Evolutionary conservation across 2,888 invertebrate species (phyloP).

Genomic region (Petrolisthes manimaculis): DNA sequence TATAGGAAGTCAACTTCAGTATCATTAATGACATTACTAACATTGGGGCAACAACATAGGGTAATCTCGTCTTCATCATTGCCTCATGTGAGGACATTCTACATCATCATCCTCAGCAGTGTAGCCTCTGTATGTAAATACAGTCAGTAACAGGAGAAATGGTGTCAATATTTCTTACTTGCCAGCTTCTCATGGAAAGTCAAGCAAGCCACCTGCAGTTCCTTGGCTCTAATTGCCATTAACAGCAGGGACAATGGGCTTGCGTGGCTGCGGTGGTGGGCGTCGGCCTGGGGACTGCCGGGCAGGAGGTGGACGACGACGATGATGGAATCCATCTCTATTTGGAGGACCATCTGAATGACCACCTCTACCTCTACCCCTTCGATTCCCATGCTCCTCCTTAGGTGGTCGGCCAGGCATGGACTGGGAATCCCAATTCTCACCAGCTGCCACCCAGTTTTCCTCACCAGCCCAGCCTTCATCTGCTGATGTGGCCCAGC

Average conservation of each 20-base stretch:
- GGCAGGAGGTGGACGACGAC: conserved; percentile 54
- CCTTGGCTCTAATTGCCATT: conserved; percentile 43
- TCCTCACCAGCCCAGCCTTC: conserved; percentile 50
- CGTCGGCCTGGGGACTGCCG: conserved; percentile 53
- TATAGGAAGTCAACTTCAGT: conserved; percentile 51
- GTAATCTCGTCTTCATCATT: conserved; percentile 27
- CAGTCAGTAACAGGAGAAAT: conserved; percentile 23
- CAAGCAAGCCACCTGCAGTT: not conserved
- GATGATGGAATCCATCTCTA: conserved; percentile 45
- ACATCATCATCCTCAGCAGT: conserved; percentile 23
- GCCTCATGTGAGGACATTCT: conserved; percentile 26
- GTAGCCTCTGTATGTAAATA: conserved; percentile 11
- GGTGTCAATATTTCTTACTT: conserved; percentile 14
- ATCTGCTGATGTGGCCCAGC: conserved; percentile 44
- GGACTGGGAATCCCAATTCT: conserved; percentile 52
- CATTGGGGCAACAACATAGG: conserved; percentile 32
- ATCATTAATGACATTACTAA: conserved; percentile 26
- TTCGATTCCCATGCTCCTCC: conserved; percentile 23
- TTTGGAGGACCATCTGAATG: conserved; percentile 39
- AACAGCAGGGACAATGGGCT: conserved; percentile 31
- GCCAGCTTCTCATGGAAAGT: conserved; percentile 33
- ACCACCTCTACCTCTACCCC: conserved; percentile 40
- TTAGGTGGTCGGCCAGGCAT: conserved; percentile 39
- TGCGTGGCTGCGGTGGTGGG: conserved; percentile 48
- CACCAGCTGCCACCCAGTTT: conserved; percentile 37